Evolutionary conservation across 2,113 vertebrate genomes (phyloP).

Genomic region (Lagopus leucura): DNA sequence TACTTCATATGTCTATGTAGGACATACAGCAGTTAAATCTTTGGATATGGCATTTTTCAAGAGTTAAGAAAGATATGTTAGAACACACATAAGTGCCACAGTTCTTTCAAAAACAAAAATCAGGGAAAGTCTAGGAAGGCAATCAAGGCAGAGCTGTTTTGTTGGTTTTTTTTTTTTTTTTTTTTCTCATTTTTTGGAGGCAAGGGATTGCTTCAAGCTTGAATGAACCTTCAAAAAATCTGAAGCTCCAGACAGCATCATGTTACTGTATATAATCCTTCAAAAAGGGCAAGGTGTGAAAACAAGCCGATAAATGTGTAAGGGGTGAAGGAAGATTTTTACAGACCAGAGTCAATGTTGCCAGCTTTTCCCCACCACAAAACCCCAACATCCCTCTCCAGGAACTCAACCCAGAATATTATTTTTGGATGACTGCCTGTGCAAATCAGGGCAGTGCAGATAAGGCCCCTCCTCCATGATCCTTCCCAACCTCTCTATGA

Average conservation of each 20-base stretch:
- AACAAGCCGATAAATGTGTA: slow-evolving; percentile 51
- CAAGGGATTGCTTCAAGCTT: background rate
- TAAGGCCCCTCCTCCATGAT: background rate
- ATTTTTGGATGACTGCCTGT: slow-evolving; percentile 61
- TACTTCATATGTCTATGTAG: slow-evolving; percentile 46
- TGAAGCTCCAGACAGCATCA: background rate
- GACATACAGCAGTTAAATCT: slow-evolving; percentile 50
- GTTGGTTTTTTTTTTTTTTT: background rate
- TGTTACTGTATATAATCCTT: slow-evolving; percentile 27
- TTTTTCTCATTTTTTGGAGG: background rate
- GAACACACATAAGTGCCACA: background rate
- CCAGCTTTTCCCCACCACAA: slow-evolving; percentile 65
- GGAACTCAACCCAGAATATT: slow-evolving; percentile 68
- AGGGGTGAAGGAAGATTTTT: slow-evolving; percentile 61
- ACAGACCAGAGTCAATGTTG: slow-evolving; percentile 55
- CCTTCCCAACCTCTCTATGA: background rate
- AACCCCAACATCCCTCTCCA: slow-evolving; percentile 71
- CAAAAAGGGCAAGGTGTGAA: slow-evolving; percentile 60
- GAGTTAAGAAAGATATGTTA: slow-evolving; percentile 27
- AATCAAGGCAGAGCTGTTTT: background rate
- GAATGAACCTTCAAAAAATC: slow-evolving; percentile 4
- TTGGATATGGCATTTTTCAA: slow-evolving; percentile 39
- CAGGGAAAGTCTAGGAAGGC: background rate
- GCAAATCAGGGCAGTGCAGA: slow-evolving; percentile 34
- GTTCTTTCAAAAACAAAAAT: background rate